A percentile compares a stretch with the other conserved stretches of the same genome.
These are phyloP conservation scores for Helostoma temminkii DNA, from an alignment of 2,797 vertebrate species.

Conservation along the genomic window DNA sequence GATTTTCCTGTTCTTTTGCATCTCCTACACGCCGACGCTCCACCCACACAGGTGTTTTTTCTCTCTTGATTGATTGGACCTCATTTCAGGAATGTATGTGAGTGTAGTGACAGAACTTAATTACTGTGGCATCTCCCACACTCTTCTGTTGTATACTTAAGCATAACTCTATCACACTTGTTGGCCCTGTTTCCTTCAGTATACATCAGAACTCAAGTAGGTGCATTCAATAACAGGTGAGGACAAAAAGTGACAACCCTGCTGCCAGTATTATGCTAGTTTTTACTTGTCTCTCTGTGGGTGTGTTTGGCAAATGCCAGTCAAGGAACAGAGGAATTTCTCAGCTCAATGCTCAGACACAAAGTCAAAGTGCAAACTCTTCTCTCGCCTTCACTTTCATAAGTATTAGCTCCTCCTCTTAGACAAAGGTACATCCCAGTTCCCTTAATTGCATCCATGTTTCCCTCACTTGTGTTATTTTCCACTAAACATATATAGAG, in stretches of 20 bases:
- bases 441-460: no score
- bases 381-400: no score
- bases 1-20: background rate
- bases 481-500: no score
- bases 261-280: no score
- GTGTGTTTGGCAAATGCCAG: background rate
- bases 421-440: no score
- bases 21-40: background rate
- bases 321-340: background rate
- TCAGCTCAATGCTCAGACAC: background rate
- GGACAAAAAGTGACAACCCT: background rate
- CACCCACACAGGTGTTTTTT: background rate
- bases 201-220: background rate
- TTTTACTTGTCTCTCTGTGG: no score
- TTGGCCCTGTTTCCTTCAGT: background rate
- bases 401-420: no score
- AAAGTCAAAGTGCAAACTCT: no score
- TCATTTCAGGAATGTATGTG: background rate
- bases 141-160: no score
- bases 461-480: no score
- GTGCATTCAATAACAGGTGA: no score
- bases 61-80: background rate
- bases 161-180: background rate
- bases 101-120: background rate
- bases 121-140: conserved; percentile 8